These are phyloP conservation scores for Holothuria scabra DNA, from an alignment of 53 echinoderm and acorn worm genomes.

Conservation along the genomic window DNA sequence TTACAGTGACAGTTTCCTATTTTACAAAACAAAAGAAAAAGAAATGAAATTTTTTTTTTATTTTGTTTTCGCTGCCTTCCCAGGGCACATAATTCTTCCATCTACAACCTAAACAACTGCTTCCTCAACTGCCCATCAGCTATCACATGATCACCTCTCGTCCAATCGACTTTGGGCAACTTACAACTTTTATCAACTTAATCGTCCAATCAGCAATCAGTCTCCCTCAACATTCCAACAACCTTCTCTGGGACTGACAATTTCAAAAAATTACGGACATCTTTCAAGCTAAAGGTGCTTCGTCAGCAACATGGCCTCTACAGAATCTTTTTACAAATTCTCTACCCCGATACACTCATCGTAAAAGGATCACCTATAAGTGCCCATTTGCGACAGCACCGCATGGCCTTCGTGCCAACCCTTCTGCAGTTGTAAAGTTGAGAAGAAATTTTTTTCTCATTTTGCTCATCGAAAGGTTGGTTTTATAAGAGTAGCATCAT, in stretches of 20 bases:
- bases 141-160: constrained; percentile 43
- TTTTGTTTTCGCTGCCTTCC: constrained; percentile 46
- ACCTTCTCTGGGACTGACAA: constrained; percentile 11
- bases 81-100: constrained; percentile 39
- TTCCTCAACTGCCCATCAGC: constrained; percentile 37
- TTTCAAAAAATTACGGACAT: constrained; percentile 7
- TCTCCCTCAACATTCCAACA: constrained; percentile 36
- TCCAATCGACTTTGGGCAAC: constrained; percentile 52
- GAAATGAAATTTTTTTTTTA: constrained; percentile 29
- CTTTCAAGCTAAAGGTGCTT: constrained; percentile 34
- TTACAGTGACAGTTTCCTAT: background rate
- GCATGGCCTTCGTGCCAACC: constrained; percentile 30
- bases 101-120: constrained; percentile 43
- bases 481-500: background rate
- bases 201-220: constrained; percentile 37
- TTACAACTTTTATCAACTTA: constrained; percentile 18
- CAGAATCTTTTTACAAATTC: constrained; percentile 26
- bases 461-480: constrained; percentile 16
- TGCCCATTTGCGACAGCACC: constrained; percentile 34
- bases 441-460: constrained; percentile 14
- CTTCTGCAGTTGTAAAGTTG: constrained; percentile 22
- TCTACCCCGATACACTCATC: constrained; percentile 31
- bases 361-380: constrained; percentile 13
- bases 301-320: constrained; percentile 12
- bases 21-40: background rate